Base-by-base conservation (phyloP, 2,797 vertebrate genomes). In the Smutsia temminckii region DNA sequence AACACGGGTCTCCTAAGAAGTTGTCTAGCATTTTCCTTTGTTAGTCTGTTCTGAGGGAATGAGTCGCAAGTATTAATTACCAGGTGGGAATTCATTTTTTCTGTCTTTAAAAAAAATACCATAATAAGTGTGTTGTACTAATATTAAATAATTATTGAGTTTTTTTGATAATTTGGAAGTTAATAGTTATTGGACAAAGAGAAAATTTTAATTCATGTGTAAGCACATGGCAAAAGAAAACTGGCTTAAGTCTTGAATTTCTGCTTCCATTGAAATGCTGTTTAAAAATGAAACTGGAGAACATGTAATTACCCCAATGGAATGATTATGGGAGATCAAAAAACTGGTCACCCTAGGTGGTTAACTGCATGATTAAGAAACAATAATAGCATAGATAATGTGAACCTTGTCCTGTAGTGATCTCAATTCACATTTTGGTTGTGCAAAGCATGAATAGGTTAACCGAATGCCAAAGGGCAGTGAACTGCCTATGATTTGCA, bases 271-370 rank as follows among this genome's bases (percentile, higher is more conserved):
- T 89, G 77, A 89, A 89, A 86, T 75, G 37, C 69, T 72, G 49
- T 46, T 95, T 81, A 78, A 85, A 95, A 87, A 77, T 63, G 93
- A 85, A 94, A 94, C n/a, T 42, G 55, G 71, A 96, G 74, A 95
- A 87, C 57, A 0, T 49, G 66, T 94, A 94, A 95, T 95, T 94
- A 94, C 55, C 5, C 14, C n/a, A 94, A 69, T 29, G 32, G 93
- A 90, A 84, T 84, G 85, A 86, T 92, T 96, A 93, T 14, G 71
- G 75, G 78, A 92, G 69, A 83, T 46, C 0, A 16, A 74, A 86
- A 94, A 75, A 29, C 85, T 94, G 66, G 59, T 88, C 11, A 0
- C 64, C 25, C 40, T 69, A 49, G 71, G 61, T 96, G 83, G 71
- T 85, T 91, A 92, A 86, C 81, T 89, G 72, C 18, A 17, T 49